Conservation (phyloP, 2,888 invertebrate genomes). For the Erebia epiphron region DNA sequence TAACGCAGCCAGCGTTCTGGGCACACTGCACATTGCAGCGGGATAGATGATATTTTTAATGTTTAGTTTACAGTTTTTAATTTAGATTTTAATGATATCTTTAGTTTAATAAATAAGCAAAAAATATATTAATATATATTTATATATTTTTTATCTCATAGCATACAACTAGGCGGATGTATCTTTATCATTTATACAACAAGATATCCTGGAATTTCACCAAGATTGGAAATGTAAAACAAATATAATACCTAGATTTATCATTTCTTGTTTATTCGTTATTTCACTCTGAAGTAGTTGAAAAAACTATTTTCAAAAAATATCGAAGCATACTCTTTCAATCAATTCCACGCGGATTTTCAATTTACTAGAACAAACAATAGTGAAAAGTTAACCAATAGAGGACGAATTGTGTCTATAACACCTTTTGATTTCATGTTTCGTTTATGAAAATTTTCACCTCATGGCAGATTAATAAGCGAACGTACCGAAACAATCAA, state of each 20-base stretch:
- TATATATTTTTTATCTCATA: no score
- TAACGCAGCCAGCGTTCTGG: no score
- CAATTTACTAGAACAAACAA: conserved; percentile 31
- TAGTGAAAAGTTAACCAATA: conserved; percentile 27
- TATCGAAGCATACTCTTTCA: conserved; percentile 12
- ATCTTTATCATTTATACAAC: neutral
- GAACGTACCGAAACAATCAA: conserved; percentile 39
- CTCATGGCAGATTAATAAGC: conserved; percentile 26
- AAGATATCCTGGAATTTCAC: neutral
- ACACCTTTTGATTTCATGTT: conserved; percentile 20
- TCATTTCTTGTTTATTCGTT: neutral
- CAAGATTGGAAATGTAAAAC: neutral
- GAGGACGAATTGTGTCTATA: conserved; percentile 17
- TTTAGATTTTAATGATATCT: no score
- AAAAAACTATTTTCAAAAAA: conserved; percentile 27
- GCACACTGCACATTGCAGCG: no score
- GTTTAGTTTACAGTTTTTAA: no score
- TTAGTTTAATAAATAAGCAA: no score
- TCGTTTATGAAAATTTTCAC: conserved; percentile 30
- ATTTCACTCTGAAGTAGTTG: neutral
- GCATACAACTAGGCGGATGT: no score
- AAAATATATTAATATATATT: no score
- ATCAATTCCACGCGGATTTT: conserved; percentile 27
- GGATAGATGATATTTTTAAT: no score
- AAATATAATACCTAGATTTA: neutral